These are phyloP conservation scores for Lineus longissimus DNA, from an alignment of 1,140 invertebrate species.

Conservation along the genomic window DNA sequence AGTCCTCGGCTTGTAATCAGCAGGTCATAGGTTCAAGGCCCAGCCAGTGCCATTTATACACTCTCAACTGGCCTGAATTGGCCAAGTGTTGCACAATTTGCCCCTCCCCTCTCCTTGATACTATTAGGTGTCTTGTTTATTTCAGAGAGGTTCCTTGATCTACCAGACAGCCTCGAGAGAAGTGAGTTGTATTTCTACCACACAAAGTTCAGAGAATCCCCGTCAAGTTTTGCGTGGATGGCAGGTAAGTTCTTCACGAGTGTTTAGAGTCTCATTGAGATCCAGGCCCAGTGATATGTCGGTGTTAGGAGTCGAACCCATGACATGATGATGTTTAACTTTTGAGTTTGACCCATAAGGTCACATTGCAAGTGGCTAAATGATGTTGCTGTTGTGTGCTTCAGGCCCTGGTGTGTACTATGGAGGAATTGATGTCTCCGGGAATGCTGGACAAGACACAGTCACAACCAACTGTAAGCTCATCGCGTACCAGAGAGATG, in stretches of 20 bases:
- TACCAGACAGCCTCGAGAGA: constrained; percentile 71
- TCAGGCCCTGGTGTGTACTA: constrained; percentile 54
- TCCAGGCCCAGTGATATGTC: too few relatives aligned
- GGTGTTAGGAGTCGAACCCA: too few relatives aligned
- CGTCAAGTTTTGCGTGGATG: constrained; percentile 82
- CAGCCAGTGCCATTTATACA: too few relatives aligned
- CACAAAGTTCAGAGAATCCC: constrained; percentile 62
- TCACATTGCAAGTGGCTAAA: background rate
- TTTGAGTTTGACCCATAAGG: too few relatives aligned
- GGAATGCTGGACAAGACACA: constrained; percentile 53
- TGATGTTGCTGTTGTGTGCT: constrained; percentile 14
- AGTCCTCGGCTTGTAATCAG: too few relatives aligned
- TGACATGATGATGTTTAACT: too few relatives aligned
- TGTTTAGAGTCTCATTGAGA: too few relatives aligned
- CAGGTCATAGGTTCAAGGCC: too few relatives aligned
- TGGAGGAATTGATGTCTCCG: constrained; percentile 47
- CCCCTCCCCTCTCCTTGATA: too few relatives aligned
- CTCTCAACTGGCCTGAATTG: too few relatives aligned
- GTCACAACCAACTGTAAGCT: constrained; percentile 63
- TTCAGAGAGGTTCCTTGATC: constrained; percentile 65
- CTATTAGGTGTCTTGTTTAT: constrained; percentile 13
- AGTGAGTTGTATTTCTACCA: constrained; percentile 79
- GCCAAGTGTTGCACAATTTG: too few relatives aligned
- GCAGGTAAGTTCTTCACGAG: too few relatives aligned
- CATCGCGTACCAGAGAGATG: constrained; percentile 56